Evolutionary conservation across 2,113 vertebrate species (phyloP), one percentile per base, ranked within the genome.

Genomic region (Oreochromis tanganicae): DNA sequence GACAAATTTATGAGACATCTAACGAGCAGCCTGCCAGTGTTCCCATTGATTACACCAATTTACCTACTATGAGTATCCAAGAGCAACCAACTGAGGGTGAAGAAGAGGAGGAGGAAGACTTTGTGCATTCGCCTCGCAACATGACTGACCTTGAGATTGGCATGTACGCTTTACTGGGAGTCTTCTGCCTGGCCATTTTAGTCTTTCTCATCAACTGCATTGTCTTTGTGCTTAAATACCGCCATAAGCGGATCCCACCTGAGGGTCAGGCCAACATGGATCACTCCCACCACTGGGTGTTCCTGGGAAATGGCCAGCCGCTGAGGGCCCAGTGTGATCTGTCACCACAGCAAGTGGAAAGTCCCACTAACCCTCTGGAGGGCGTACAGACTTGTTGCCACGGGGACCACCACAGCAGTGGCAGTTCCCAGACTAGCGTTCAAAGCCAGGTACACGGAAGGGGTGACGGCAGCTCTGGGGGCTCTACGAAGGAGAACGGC

Each of bases 121-220:
- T 98, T 1, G 96, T 97, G 32, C 98, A 98, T 83, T 96, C 97
- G 36, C 96, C 97, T 0, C 97, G 98, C 12, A 98, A 97, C 81
- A 97, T 99, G 95, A 99, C 98, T 0, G 98, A 99, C 96, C 96
- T 99, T 81, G 99, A 99, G 94, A 99, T 99, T 0, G 98, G 98
- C 94, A 99, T 99, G 98, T 99, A 99, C 0, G 99, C 99, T 1
- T 96, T 99, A 1, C 96, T 99, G 48, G 98, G 98, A 0, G 98
- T 99, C 94, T 99, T 99, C 96, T 99, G 98, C 88, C 95, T 99
- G 24, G 99, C 99, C 96, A 99, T 99, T 90, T 94, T 99, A 41
- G 98, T 99, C 87, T 99, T 99, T 93, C 98, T 99, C 89, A 99
- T 99, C 96, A 99, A 99, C 96, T 99, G 99, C 93, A 98, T 99